These are phyloP conservation scores for Drusus annulatus DNA, from an alignment of 1,140 invertebrate species.

Conservation along the genomic window DNA sequence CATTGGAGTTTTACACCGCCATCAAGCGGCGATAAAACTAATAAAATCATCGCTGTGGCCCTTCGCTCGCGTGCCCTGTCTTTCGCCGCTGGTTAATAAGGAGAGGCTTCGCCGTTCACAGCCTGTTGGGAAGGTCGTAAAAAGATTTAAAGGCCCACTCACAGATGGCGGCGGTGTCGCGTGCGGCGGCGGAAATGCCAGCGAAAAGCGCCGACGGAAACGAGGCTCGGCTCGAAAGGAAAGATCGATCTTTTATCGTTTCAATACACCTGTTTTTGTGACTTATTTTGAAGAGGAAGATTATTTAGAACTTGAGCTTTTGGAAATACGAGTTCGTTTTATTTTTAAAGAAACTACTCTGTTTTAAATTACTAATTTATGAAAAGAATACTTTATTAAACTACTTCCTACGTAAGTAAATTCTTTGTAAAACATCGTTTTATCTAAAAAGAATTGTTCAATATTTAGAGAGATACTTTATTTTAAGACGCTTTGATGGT, in stretches of 20 bases:
- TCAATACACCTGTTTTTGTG: no score
- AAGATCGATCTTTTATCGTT: neutral
- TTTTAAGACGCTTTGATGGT: no score
- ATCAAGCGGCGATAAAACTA: constrained; percentile 19
- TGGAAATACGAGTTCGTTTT: no score
- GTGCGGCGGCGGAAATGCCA: neutral
- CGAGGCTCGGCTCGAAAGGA: constrained; percentile 54
- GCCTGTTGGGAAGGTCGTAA: constrained; percentile 65
- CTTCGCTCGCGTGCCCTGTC: constrained; percentile 40
- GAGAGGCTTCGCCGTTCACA: constrained; percentile 57
- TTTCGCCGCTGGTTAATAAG: constrained; percentile 42
- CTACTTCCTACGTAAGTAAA: no score
- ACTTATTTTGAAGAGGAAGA: no score
- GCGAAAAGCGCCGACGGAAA: constrained; percentile 48
- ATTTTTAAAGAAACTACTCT: no score
- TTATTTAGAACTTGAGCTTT: no score
- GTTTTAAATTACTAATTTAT: no score
- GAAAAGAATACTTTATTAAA: no score
- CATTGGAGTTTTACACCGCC: neutral
- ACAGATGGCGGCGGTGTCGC: constrained; percentile 65
- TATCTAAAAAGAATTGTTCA: no score
- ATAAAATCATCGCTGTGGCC: constrained; percentile 33
- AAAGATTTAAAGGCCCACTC: constrained; percentile 64
- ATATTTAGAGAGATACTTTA: no score
- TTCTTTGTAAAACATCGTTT: no score